Evolutionary conservation across 2,888 invertebrate species (phyloP).

Genomic region (Apodemia duryi): DNA sequence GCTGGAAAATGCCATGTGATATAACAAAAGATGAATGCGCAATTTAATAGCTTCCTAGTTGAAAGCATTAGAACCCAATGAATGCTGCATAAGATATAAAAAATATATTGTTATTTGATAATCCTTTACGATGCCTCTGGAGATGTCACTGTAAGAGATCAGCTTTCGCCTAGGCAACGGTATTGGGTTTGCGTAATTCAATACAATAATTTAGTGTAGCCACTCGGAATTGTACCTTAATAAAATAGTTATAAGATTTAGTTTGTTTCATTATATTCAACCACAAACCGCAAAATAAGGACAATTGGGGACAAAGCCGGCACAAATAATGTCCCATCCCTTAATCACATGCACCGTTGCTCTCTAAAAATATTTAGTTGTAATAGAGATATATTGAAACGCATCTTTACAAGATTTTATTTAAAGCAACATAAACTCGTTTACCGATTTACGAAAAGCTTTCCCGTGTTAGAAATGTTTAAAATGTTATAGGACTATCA

Average conservation of each 20-base stretch:
- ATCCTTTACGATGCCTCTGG: slow-evolving; percentile 68
- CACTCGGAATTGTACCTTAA: slow-evolving; percentile 24
- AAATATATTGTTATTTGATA: slow-evolving; percentile 76
- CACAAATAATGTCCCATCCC: slow-evolving; percentile 74
- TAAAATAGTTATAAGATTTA: slow-evolving; percentile 20
- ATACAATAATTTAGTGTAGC: slow-evolving; percentile 53
- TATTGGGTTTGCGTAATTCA: slow-evolving; percentile 76
- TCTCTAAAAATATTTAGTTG: slow-evolving; percentile 67
- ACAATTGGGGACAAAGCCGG: slow-evolving; percentile 61
- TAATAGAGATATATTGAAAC: slow-evolving; percentile 53
- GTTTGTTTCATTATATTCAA: slow-evolving; percentile 37
- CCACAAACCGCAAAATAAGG: slow-evolving; percentile 73
- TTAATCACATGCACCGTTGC: slow-evolving; percentile 78
- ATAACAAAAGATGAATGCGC: slow-evolving; percentile 71
- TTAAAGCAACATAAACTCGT: slow-evolving; percentile 48
- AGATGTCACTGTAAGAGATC: slow-evolving; percentile 76
- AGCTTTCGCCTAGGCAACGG: slow-evolving; percentile 72
- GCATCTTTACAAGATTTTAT: slow-evolving; percentile 58
- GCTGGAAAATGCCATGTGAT: slow-evolving; percentile 71
- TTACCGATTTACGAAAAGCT: slow-evolving; percentile 48
- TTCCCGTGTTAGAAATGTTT: not conserved
- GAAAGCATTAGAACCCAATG: slow-evolving; percentile 60
- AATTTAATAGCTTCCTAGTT: slow-evolving; percentile 76
- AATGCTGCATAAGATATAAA: slow-evolving; percentile 56
- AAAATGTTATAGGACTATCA: not conserved